phyloP scores from a whole-genome alignment of 2,888 invertebrate genomes.

The Drosophila lutescens region DNA sequence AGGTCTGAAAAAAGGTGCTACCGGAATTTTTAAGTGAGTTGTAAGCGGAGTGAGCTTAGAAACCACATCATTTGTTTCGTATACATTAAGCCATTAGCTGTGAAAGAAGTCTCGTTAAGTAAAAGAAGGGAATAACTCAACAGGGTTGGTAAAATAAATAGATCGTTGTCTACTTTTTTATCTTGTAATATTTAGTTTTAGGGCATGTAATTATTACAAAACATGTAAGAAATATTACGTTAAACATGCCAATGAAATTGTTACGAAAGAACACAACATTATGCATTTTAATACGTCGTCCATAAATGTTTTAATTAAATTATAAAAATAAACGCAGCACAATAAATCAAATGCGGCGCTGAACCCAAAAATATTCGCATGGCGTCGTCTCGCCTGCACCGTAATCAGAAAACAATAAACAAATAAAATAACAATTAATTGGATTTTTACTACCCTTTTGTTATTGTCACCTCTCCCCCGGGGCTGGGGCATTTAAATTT shows the following conservation, averaged over 20 bases:
- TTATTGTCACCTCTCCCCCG: conserved; percentile 28
- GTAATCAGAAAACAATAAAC: conserved; percentile 79
- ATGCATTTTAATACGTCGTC: conserved; percentile 19
- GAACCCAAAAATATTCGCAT: conserved; percentile 13
- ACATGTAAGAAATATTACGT: background rate
- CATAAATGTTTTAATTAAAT: conserved; percentile 64
- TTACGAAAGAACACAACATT: background rate
- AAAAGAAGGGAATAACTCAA: conserved; percentile 4
- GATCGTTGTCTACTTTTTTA: background rate
- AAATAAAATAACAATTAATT: conserved; percentile 80
- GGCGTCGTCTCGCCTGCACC: conserved; percentile 27
- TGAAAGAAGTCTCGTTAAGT: conserved; percentile 5
- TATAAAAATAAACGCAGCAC: conserved; percentile 45
- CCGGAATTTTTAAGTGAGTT: conserved; percentile 35
- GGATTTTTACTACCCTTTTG: conserved; percentile 63
- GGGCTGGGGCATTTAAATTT: conserved; percentile 53
- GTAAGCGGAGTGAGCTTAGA: background rate
- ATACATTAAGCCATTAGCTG: conserved; percentile 58
- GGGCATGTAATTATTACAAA: too few species aligned
- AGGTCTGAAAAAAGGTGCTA: conserved; percentile 52
- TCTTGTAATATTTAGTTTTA: too few species aligned
- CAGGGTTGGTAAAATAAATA: background rate
- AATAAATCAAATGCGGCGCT: conserved; percentile 59
- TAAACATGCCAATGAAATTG: background rate
- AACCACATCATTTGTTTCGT: conserved; percentile 60